Percentiles rank a stretch among this genome's conserved stretches.
phyloP scores from a whole-genome alignment of 2,797 vertebrate genomes.

The Varecia variegata region DNA sequence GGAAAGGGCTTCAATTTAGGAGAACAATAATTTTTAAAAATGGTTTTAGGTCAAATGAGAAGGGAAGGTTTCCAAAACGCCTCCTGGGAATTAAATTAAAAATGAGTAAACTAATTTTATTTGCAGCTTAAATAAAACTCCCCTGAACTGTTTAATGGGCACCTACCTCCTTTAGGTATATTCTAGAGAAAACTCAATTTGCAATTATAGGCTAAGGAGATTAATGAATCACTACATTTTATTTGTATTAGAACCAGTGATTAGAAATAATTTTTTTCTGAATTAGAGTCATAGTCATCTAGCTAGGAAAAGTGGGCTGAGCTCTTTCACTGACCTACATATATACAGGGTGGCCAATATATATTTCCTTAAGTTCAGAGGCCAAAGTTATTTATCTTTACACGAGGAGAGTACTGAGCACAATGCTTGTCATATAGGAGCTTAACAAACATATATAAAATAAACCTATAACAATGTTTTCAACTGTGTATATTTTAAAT shows the following conservation, averaged over 20 bases:
- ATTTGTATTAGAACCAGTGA: slow-evolving; percentile 70
- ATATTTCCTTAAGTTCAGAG: background rate
- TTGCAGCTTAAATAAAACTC: slow-evolving; percentile 78
- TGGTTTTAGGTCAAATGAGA: slow-evolving; percentile 77
- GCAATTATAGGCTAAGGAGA: slow-evolving; percentile 75
- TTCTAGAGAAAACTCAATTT: slow-evolving; percentile 73
- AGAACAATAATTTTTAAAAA: slow-evolving; percentile 75
- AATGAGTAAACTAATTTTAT: slow-evolving; percentile 78
- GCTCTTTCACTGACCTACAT: background rate
- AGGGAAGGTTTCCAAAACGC: slow-evolving; percentile 74
- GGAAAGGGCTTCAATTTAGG: slow-evolving; percentile 71
- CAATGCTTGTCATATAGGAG: background rate
- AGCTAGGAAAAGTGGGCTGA: background rate
- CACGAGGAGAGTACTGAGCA: background rate
- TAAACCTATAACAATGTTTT: background rate
- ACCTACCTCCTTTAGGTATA: slow-evolving; percentile 73
- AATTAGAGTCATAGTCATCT: slow-evolving; percentile 14
- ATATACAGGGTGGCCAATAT: too few species aligned
- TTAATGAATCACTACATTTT: slow-evolving; percentile 76
- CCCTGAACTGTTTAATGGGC: slow-evolving; percentile 68
- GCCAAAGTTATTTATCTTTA: background rate
- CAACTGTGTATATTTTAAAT: background rate
- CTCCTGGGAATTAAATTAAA: slow-evolving; percentile 78
- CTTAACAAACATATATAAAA: background rate
- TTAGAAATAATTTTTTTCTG: slow-evolving; percentile 45